Evolutionary conservation across 1,140 invertebrate genomes (phyloP), one percentile per base, ranked within the genome.

Genomic region (Dreissena polymorpha): DNA sequence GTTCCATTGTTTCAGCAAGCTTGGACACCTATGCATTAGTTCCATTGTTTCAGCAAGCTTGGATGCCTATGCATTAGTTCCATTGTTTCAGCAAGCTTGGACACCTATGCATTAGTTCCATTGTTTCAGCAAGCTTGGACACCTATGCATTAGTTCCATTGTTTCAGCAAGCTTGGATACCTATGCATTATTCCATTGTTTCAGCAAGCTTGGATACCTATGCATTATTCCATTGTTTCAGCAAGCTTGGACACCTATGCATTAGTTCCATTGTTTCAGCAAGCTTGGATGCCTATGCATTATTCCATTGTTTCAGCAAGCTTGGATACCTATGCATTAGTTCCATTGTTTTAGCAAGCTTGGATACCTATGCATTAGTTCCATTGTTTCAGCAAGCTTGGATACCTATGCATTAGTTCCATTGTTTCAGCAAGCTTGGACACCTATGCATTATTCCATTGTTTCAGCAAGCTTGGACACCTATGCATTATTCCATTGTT

Each of bases 121-220:
- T 49, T n/a, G n/a, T 68, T 75, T 10, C 84, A 98, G 97, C n/a
- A 39, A 39, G 39, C 3, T 8, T 39, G 39, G 39, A 39, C 57
- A 60, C 21, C 10, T 23, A 60, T 55, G 57, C 12, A 23, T 0
- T 25, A 16, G 25, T 23, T 63, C 49, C 7, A 12, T 49, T n/a
- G n/a, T 68, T 75, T 10, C 84, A 98, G 97, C n/a, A 39, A 39
- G 39, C 3, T 8, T 39, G 39, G 39, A 39, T 10, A 60, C 21
- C 10, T 23, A 60, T 55, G 57, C 12, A 23, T 0, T 25, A 16
- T 23, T 63, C 49, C 7, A 12, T 49, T n/a, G n/a, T 68, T 75
- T 10, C 84, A 98, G 97, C n/a, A 39, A 39, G 39, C 3, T 8
- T 39, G 39, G 39, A 39, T 10, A 60, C 21, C 10, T 23, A 60